These are phyloP conservation scores for Mantis religiosa DNA, from an alignment of 2,888 invertebrate species.

Conservation along the genomic window DNA sequence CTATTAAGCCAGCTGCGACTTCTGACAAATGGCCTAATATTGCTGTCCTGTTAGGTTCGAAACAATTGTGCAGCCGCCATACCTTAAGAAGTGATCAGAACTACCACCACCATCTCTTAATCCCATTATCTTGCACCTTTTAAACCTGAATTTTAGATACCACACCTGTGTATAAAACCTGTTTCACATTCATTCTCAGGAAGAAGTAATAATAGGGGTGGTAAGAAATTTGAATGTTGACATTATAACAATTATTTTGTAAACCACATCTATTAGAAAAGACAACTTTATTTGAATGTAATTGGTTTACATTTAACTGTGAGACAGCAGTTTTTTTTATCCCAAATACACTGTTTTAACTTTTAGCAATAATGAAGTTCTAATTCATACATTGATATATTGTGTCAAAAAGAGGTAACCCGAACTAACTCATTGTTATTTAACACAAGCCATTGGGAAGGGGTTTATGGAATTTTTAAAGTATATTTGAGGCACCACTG, in stretches of 20 bases:
- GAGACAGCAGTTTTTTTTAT: neutral
- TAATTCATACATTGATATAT: no score
- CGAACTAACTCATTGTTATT: no score
- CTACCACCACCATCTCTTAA: neutral
- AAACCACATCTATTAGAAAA: neutral
- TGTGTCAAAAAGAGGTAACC: no score
- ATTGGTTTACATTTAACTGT: neutral
- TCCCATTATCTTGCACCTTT: neutral
- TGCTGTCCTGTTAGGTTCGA: neutral
- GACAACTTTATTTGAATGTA: neutral
- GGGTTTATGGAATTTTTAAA: no score
- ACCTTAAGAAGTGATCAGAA: neutral
- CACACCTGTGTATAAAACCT: neutral
- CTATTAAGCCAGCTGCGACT: neutral
- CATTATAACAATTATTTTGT: neutral
- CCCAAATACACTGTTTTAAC: no score
- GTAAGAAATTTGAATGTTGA: neutral
- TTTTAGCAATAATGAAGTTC: no score
- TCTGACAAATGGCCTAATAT: neutral
- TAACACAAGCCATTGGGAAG: no score
- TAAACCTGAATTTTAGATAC: neutral
- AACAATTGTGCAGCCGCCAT: neutral
- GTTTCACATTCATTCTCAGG: neutral
- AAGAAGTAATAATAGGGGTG: neutral
- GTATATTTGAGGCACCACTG: no score